Percentiles rank a stretch among this genome's conserved stretches.
Evolutionary conservation across 2,113 vertebrate genomes (phyloP).

Genomic region (Ranitomeya variabilis): DNA sequence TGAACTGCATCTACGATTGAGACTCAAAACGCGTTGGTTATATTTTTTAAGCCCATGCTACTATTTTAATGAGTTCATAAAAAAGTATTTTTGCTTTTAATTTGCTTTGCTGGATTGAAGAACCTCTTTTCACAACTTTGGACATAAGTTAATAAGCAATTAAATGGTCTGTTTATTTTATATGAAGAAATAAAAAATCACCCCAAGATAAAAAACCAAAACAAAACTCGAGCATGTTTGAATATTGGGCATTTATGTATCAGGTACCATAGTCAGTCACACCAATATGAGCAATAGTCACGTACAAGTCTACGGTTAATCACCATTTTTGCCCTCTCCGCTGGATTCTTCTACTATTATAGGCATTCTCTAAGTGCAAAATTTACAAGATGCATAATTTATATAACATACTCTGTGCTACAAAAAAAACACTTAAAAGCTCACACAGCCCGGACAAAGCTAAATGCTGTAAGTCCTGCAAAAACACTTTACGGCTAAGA

Average conservation of each 20-base stretch:
- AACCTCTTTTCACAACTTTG: too few relatives aligned
- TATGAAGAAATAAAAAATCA: neutral
- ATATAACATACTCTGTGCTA: neutral
- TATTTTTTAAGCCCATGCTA: too few relatives aligned
- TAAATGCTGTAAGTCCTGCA: neutral
- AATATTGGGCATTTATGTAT: neutral
- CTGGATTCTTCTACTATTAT: neutral
- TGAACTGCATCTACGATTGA: too few relatives aligned
- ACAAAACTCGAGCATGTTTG: neutral
- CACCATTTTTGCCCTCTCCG: neutral
- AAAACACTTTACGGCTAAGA: neutral
- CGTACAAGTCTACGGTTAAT: too few relatives aligned
- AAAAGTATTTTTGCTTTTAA: too few relatives aligned
- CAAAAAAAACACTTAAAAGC: neutral
- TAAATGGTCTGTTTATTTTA: neutral
- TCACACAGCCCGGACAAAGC: neutral
- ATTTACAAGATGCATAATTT: slow-evolving; percentile 15
- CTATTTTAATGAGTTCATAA: too few relatives aligned
- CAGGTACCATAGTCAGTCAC: neutral
- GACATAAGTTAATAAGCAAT: neutral
- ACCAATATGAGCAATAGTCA: neutral
- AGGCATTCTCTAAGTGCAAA: neutral
- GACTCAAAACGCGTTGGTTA: too few relatives aligned
- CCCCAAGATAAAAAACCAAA: too few relatives aligned
- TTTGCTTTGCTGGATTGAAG: too few relatives aligned